Evolutionary conservation across 2,113 vertebrate species (phyloP), one percentile per base, ranked within the genome.

Genomic region (Lucifuga dentata): DNA sequence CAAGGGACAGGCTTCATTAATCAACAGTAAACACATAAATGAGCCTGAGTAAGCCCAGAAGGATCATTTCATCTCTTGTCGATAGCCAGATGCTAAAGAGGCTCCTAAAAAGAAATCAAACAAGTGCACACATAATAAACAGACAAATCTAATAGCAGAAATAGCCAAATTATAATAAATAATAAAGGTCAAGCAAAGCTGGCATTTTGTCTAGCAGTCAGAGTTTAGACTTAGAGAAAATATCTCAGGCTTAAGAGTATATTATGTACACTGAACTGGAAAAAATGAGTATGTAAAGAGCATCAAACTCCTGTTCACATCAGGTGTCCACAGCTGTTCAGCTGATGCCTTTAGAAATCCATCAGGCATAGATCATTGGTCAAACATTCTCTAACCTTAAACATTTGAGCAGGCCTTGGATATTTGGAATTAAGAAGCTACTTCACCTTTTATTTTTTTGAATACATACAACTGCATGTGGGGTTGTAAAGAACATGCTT

Each of bases 351-450:
- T 64, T 19, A 45, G 83, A 87, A 76, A 79, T 77, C 74, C 70
- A 44, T 58, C 58, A 73, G 53, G 60, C 80, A 63, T 19, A 41
- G 77, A 74, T 81, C 56, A 61, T 69, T 76, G 46, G 55, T 78
- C 80, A 81, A 65, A 77, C 29, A 48, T 16, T 60, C 57, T 36
- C 66, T 81, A 82, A 76, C 74, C 71, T 73, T 45, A 82, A 81
- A 62, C 68, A 72, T 86, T 60, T 46, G 24, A 67, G 61, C 46
- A 64, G 62, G 24, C 16, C 9, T n/a, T 7, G 7, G 8, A 56
- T 17, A 52, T n/a, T 5, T 56, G 26, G 17, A 66, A 56, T 40
- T 5, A 26, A 38, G 61, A 56, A 53, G 50, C 61, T 76, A 57
- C 74, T n/a, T n/a, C 35, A 32, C 16, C 52, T 52, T 57, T 33